Conservation (phyloP, 2,113 vertebrate species). For the Eclectus roratus region DNA sequence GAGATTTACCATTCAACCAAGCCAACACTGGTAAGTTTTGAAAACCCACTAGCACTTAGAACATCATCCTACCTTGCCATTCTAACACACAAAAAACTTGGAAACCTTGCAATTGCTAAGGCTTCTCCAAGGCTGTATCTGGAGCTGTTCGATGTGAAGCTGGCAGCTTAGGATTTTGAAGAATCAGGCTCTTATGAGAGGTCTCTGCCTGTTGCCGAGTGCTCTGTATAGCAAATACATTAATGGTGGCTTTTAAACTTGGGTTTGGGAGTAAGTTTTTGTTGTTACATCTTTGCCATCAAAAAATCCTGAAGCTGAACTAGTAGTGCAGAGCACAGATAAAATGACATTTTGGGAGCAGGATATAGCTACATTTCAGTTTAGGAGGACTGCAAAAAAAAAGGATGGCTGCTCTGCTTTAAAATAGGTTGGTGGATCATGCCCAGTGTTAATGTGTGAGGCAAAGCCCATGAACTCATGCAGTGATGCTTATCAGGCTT, state of each 20-base stretch:
- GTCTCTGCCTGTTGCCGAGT: not conserved
- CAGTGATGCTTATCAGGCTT: slow-evolving; percentile 10
- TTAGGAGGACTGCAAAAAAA: not conserved
- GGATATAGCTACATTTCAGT: not conserved
- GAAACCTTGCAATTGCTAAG: not conserved
- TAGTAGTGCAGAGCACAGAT: not conserved
- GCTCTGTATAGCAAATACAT: not conserved
- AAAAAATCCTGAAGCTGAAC: not conserved
- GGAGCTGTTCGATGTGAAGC: not conserved
- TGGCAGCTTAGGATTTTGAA: not conserved
- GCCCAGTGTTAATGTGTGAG: not conserved
- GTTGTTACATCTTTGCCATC: not conserved
- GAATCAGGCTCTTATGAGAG: not conserved
- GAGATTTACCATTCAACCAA: not conserved
- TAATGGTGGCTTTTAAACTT: not conserved
- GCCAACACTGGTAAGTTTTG: not conserved
- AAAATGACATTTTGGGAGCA: not conserved
- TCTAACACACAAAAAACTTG: not conserved
- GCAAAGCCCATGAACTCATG: not conserved
- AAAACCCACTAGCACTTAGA: not conserved
- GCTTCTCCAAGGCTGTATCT: not conserved
- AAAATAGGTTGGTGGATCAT: not conserved
- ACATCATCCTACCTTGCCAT: not conserved
- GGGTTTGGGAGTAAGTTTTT: not conserved
- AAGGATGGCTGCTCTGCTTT: not conserved